Evolutionary conservation across 2,113 vertebrate species (phyloP).

Genomic region (Capra hircus): DNA sequence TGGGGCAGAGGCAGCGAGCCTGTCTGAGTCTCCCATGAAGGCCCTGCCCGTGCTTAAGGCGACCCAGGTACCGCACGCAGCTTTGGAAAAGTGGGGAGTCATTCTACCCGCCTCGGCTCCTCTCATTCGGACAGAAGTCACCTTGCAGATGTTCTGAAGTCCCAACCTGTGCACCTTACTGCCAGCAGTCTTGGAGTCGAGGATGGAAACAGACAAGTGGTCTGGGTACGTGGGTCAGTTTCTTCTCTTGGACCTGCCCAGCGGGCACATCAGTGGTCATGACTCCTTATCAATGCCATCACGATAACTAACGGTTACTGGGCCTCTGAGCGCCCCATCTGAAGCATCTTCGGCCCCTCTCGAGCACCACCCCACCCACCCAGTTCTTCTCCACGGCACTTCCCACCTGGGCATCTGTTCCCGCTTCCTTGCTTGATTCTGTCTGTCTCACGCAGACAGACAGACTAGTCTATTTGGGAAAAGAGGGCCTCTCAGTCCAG

Average conservation of each 20-base stretch:
- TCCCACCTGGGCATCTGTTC: neutral
- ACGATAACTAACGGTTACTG: rapidly evolving
- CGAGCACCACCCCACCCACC: neutral
- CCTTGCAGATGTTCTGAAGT: neutral
- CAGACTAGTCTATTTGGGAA: neutral
- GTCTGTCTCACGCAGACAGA: neutral
- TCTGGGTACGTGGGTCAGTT: rapidly evolving
- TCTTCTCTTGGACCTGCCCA: neutral
- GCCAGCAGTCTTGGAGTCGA: neutral
- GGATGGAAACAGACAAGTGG: neutral
- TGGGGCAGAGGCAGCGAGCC: neutral
- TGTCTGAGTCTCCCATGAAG: rapidly evolving
- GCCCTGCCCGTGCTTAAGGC: no score
- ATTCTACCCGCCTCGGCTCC: no score
- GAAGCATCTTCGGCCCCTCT: neutral
- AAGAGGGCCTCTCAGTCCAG: neutral
- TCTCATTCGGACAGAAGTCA: neutral
- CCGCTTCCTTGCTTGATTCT: neutral
- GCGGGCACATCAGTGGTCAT: rapidly evolving
- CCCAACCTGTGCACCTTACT: no score
- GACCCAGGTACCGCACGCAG: no score
- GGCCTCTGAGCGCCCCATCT: neutral
- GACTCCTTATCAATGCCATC: neutral
- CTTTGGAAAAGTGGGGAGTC: neutral
- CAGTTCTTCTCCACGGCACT: neutral